These are phyloP conservation scores for Leptoteleia sp. DNA, from an alignment of 1,140 invertebrate species.

Conservation along the genomic window DNA sequence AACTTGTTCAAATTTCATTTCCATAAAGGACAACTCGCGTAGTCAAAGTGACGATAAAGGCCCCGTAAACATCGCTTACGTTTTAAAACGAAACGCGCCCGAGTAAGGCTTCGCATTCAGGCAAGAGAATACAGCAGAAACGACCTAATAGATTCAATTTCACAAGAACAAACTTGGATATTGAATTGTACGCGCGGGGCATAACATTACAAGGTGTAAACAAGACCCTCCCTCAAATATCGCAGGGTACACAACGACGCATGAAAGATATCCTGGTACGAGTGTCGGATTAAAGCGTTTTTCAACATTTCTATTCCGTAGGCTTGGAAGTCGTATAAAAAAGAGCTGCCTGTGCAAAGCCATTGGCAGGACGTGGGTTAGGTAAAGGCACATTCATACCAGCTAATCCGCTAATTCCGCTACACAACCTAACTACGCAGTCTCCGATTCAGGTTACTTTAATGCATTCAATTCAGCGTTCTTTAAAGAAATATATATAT, in stretches of 20 bases:
- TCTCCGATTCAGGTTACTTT: slow-evolving; percentile 66
- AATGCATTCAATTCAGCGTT: slow-evolving; percentile 69
- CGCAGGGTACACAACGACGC: slow-evolving; percentile 10
- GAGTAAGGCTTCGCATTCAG: slow-evolving; percentile 53
- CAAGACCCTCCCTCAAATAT: slow-evolving; percentile 68
- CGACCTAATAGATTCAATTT: slow-evolving; percentile 70
- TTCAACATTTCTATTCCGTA: slow-evolving; percentile 43
- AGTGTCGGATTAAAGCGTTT: slow-evolving; percentile 66
- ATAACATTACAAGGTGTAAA: slow-evolving; percentile 70
- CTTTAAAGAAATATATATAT: slow-evolving; percentile 70
- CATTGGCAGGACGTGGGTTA: slow-evolving; percentile 53
- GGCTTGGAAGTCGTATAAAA: slow-evolving; percentile 26
- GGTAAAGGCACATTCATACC: slow-evolving; percentile 69
- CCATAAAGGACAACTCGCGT: no score
- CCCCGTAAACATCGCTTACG: slow-evolving; percentile 43
- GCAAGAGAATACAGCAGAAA: slow-evolving; percentile 27
- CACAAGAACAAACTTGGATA: slow-evolving; percentile 66
- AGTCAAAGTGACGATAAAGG: no score
- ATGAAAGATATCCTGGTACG: slow-evolving; percentile 54
- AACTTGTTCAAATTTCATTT: no score
- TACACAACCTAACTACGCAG: slow-evolving; percentile 61
- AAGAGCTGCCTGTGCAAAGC: slow-evolving; percentile 41
- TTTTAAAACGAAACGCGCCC: slow-evolving; percentile 27
- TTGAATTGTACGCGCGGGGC: slow-evolving; percentile 58
- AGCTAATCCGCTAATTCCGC: slow-evolving; percentile 75